A percentile compares a stretch with the other conserved stretches of the same genome.
These are phyloP conservation scores for Galemys pyrenaicus DNA, from an alignment of 2,113 vertebrate genomes.

Conservation along the genomic window DNA sequence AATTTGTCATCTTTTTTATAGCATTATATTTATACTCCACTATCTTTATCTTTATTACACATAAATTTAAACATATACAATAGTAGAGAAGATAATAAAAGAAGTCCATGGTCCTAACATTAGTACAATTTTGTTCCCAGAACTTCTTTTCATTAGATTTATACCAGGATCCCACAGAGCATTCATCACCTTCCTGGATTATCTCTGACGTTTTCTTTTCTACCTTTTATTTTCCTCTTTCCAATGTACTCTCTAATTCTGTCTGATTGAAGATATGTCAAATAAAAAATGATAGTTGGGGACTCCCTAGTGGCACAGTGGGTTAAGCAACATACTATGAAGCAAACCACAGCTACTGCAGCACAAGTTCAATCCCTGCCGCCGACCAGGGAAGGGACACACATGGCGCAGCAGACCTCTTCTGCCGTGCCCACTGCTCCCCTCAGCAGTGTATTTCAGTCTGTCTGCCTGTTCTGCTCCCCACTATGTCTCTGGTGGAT, in stretches of 20 bases:
- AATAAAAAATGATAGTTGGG: too few relatives aligned
- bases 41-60: background rate
- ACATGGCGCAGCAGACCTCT: too few relatives aligned
- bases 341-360: too few relatives aligned
- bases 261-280: background rate
- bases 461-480: too few relatives aligned
- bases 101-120: background rate
- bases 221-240: background rate
- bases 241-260: background rate
- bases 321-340: too few relatives aligned
- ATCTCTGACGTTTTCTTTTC: background rate
- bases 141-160: background rate
- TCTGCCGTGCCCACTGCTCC: too few relatives aligned
- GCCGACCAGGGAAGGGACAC: too few relatives aligned
- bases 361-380: too few relatives aligned
- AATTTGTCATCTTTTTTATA: background rate
- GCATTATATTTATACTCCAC: background rate
- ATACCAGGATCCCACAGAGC: too few relatives aligned
- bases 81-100: background rate
- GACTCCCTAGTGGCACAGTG: too few relatives aligned
- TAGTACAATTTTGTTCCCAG: background rate
- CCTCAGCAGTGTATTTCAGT: too few relatives aligned
- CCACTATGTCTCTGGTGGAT: too few relatives aligned
- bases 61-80: background rate
- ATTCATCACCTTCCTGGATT: background rate